A percentile compares a stretch with the other conserved stretches of the same genome.
Conservation (phyloP, 2,797 vertebrate species). For the Acrossocheilus wenchowensis region DNA sequence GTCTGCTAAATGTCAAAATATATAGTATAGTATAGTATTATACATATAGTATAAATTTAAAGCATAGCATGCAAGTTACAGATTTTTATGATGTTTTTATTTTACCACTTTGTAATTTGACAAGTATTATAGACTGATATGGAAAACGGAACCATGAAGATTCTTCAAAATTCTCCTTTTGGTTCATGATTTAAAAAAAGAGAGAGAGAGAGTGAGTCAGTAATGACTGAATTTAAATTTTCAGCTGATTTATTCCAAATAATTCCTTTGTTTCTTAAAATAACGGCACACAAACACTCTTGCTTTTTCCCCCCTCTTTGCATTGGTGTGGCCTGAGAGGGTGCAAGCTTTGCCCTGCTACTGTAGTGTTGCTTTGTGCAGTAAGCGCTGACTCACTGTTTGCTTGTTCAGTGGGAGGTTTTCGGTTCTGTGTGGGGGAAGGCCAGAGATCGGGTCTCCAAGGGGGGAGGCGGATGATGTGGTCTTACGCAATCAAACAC, state of each 20-base stretch:
- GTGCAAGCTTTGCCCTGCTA: constrained; percentile 20
- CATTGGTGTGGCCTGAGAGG: not conserved
- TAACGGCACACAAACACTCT: not conserved
- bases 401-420: constrained; percentile 44
- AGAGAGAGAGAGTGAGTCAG: not conserved
- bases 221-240: not conserved
- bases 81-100: not conserved
- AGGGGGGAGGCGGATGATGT: constrained; percentile 49
- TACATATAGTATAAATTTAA: too few species aligned
- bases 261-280: constrained; percentile 6
- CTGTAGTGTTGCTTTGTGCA: constrained; percentile 31
- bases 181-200: not conserved
- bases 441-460: constrained; percentile 48
- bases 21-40: too few species aligned
- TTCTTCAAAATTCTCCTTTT: not conserved
- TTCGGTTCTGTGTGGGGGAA: constrained; percentile 36
- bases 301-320: not conserved
- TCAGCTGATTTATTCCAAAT: not conserved
- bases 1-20: not conserved
- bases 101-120: not conserved
- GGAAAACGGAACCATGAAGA: not conserved
- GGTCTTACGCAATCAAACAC: constrained; percentile 52
- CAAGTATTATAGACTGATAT: not conserved
- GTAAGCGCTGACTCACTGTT: constrained; percentile 49
- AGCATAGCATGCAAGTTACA: not conserved